Percentiles rank a stretch among this genome's conserved stretches.
Evolutionary conservation across 2,888 invertebrate species (phyloP).

Genomic region (Onthophagus sagittarius): DNA sequence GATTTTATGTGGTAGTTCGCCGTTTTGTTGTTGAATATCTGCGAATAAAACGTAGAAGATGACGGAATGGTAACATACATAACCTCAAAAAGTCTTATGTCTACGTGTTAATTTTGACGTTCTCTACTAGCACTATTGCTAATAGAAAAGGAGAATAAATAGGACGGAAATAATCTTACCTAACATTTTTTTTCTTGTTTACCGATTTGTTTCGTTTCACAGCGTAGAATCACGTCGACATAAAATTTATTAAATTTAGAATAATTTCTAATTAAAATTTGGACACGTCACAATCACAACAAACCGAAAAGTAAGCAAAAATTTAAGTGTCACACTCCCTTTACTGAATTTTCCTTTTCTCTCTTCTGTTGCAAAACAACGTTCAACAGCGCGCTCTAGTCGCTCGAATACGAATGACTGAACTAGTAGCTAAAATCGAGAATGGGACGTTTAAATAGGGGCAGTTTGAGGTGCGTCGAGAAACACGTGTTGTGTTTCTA

Average conservation of each 20-base stretch:
- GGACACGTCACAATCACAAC: background rate
- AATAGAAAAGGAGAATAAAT: background rate
- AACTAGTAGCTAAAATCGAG: background rate
- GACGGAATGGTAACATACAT: background rate
- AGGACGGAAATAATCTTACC: background rate
- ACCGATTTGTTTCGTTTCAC: no score
- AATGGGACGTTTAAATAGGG: background rate
- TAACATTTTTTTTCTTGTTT: background rate
- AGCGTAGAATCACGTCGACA: no score
- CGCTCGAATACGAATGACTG: background rate
- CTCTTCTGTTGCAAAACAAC: no score
- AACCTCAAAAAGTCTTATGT: background rate
- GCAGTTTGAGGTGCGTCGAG: background rate
- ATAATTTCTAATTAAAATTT: background rate
- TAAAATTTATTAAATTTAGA: background rate
- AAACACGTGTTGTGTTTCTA: background rate
- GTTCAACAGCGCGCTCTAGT: background rate
- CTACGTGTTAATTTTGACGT: background rate
- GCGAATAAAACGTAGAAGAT: background rate
- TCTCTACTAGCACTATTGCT: background rate
- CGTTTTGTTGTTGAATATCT: conserved; percentile 13
- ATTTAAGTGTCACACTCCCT: no score
- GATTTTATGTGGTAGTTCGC: conserved; percentile 16
- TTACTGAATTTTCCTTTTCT: no score
- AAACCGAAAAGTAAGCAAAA: background rate